Base-by-base conservation (phyloP, 2,888 invertebrate species). In the Sinhomidia bicolor region DNA sequence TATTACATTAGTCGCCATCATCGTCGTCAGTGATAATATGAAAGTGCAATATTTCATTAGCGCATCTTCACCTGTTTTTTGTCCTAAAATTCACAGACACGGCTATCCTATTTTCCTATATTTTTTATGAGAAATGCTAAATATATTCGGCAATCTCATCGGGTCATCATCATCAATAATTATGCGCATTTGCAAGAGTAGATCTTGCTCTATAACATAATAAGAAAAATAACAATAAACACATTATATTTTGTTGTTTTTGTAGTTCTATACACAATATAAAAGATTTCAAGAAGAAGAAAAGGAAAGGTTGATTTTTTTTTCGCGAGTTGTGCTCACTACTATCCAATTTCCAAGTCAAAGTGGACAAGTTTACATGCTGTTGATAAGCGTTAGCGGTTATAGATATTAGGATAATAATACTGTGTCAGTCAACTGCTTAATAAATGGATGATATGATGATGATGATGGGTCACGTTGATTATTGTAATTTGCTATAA, bases 381-480 rank as follows among this genome's bases (percentile, higher is more conserved):
- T 74, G 2, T 10, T 10, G 44, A 17, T 74, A 23, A 17, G 36
- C 1, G 10, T 12, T 47, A 12, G 36, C 14, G 65, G 12, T 65
- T n/a, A 36, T 32, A 79, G n/a, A n/a, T n/a, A n/a, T n/a, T n/a
- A 79, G 54, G 44, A 68, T 41, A 71, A 76, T 76, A 74, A 74
- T 51, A 78, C 85, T 78, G 85, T 57, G 83, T 47, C 83, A 83
- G 68, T 29, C 74, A 84, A 60, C 57, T 74, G 54, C 57, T 57
- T 44, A 60, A 81, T 74, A 81, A 60, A n/a, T 54, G 76, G 85
- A 71, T 26, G 76, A 82, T 62, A n/a, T n/a, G n/a, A n/a, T n/a
- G n/a, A n/a, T n/a, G n/a, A n/a, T n/a, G 62, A 81, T 86, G 74
- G 80, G 80, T 87, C 76, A 82, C 36, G 87, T 14, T 74, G 80